These are phyloP conservation scores for Macrochelys suwanniensis DNA, from an alignment of 2,797 vertebrate genomes.

Conservation along the genomic window DNA sequence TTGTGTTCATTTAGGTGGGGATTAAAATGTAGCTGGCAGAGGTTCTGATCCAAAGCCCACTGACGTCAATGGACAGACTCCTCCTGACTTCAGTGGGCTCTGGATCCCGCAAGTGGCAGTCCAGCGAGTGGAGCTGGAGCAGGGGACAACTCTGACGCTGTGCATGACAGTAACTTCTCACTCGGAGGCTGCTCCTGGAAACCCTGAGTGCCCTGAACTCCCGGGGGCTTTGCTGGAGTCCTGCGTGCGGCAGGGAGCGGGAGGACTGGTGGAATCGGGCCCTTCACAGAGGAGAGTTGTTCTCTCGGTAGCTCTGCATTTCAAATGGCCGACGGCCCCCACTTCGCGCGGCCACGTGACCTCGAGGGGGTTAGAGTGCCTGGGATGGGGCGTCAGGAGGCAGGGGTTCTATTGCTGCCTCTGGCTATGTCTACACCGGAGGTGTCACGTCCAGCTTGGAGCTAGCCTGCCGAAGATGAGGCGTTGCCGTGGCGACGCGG, in stretches of 20 bases:
- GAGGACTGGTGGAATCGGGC: no score
- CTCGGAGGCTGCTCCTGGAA: background rate
- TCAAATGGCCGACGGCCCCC: no score
- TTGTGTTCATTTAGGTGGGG: background rate
- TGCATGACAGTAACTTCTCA: background rate
- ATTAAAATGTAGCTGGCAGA: background rate
- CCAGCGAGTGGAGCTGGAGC: background rate
- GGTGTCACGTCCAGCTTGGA: no score
- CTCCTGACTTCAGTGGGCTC: background rate
- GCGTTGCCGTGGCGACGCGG: no score
- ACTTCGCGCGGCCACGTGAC: no score
- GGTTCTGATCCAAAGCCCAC: background rate
- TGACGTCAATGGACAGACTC: background rate
- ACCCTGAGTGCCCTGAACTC: background rate
- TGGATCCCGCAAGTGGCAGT: background rate
- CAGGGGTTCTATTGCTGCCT: background rate
- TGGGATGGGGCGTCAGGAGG: no score
- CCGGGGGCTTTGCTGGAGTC: background rate
- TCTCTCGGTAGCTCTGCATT: no score
- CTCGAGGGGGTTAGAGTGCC: no score
- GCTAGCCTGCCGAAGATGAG: background rate
- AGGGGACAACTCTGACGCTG: background rate
- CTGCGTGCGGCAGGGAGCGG: background rate
- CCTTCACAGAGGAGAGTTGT: no score
- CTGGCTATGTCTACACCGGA: background rate